Evolutionary conservation across 1,140 invertebrate species (phyloP).

Genomic region (Lasioglossum baleicum): DNA sequence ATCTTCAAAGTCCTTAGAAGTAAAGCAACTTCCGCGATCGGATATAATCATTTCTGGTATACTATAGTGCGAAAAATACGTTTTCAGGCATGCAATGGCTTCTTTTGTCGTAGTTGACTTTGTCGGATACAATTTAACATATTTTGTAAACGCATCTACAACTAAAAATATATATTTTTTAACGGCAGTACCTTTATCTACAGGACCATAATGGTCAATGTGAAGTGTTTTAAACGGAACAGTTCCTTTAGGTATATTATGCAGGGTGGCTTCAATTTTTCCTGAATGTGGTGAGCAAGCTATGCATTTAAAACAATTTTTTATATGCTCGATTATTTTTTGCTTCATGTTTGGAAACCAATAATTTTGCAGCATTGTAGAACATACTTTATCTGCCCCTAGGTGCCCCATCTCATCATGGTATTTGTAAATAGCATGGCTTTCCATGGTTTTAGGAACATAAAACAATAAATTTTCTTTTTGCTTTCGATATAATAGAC

Average conservation of each 20-base stretch:
- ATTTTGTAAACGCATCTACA: slow-evolving; percentile 7
- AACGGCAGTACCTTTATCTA: background rate
- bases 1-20: background rate
- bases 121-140: background rate
- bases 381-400: too few species aligned
- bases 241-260: slow-evolving; percentile 9
- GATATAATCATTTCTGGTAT: background rate
- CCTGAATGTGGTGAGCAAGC: too few species aligned
- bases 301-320: too few species aligned
- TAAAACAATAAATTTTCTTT: background rate
- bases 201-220: slow-evolving; percentile 3
- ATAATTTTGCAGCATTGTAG: too few species aligned
- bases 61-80: background rate
- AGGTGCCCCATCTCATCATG: too few species aligned
- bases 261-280: background rate
- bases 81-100: background rate
- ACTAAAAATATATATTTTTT: slow-evolving; percentile 31
- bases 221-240: background rate
- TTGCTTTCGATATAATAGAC: too few species aligned
- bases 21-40: background rate
- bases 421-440: too few species aligned
- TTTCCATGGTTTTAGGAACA: too few species aligned
- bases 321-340: background rate
- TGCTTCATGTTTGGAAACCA: too few species aligned
- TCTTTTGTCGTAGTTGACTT: background rate